These are phyloP conservation scores for Eupsilia transversa DNA, from an alignment of 2,888 invertebrate genomes.

Conservation along the genomic window DNA sequence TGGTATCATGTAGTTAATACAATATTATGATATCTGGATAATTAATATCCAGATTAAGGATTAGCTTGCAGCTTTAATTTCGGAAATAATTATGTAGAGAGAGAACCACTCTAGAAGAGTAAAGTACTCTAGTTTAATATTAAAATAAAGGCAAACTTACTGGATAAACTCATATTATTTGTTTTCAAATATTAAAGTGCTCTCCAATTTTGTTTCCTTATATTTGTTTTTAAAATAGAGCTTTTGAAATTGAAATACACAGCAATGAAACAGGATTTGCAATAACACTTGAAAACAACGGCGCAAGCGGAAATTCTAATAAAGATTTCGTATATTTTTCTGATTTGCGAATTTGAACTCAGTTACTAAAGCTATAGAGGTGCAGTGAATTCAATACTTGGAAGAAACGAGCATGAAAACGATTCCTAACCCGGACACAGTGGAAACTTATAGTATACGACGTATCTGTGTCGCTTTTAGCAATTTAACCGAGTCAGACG, in stretches of 20 bases:
- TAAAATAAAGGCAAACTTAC: background rate
- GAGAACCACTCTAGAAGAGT: background rate
- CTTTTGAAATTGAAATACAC: constrained; percentile 60
- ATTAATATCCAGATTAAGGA: too few relatives aligned
- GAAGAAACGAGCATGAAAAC: constrained; percentile 32
- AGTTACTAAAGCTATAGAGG: constrained; percentile 7
- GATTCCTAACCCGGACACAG: constrained; percentile 44
- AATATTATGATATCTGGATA: background rate
- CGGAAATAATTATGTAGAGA: background rate
- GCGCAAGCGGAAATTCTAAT: constrained; percentile 54
- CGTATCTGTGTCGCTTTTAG: constrained; percentile 42
- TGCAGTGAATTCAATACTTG: constrained; percentile 26
- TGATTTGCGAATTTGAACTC: constrained; percentile 21
- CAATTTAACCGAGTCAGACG: constrained; percentile 16
- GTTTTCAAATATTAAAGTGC: constrained; percentile 17
- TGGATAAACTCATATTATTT: background rate
- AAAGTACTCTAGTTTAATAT: constrained; percentile 5
- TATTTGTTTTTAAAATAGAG: constrained; percentile 38
- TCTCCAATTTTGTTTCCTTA: constrained; percentile 32
- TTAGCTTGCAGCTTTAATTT: background rate
- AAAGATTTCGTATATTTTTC: constrained; percentile 49
- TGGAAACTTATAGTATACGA: constrained; percentile 42
- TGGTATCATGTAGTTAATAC: background rate
- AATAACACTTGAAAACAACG: constrained; percentile 63
- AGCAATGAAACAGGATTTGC: constrained; percentile 53